These are phyloP conservation scores for Phortica okadai DNA, from an alignment of 2,888 invertebrate genomes.

Conservation along the genomic window DNA sequence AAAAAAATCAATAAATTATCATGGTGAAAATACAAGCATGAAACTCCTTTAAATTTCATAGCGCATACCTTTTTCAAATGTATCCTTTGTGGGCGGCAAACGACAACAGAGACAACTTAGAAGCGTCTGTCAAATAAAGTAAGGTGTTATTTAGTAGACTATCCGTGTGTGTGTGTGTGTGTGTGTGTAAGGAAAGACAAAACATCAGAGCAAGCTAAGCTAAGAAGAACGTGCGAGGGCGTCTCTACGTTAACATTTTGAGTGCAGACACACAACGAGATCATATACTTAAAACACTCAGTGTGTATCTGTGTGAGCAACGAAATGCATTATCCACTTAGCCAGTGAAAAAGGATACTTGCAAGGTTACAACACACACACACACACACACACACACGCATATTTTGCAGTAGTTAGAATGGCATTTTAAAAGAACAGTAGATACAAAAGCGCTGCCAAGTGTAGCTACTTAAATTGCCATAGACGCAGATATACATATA, in stretches of 20 bases:
- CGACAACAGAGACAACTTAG: slow-evolving; percentile 9
- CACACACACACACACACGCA: not conserved
- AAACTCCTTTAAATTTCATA: slow-evolving; percentile 55
- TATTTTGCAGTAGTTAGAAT: not conserved
- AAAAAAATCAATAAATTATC: not conserved
- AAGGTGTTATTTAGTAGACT: slow-evolving; percentile 2
- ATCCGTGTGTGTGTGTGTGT: not conserved
- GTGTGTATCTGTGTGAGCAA: slow-evolving; percentile 36
- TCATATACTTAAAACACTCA: slow-evolving; percentile 43
- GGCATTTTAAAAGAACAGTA: not conserved
- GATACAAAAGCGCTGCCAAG: not conserved
- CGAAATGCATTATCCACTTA: slow-evolving; percentile 67
- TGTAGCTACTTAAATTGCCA: not conserved
- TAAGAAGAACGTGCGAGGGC: not conserved
- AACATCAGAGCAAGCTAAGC: not conserved
- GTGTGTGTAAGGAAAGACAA: not conserved
- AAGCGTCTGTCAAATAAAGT: not conserved
- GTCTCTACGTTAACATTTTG: not conserved
- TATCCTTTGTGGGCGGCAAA: slow-evolving; percentile 36
- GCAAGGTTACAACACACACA: not conserved
- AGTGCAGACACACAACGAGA: slow-evolving; percentile 48
- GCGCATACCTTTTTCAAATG: slow-evolving; percentile 60
- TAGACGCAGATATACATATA: not conserved
- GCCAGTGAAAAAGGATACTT: slow-evolving; percentile 50
- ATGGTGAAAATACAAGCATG: not conserved